A percentile compares a stretch with the other conserved stretches of the same genome.
Evolutionary conservation across 2,797 vertebrate species (phyloP).

Genomic region (Melanotaenia maccullochi): DNA sequence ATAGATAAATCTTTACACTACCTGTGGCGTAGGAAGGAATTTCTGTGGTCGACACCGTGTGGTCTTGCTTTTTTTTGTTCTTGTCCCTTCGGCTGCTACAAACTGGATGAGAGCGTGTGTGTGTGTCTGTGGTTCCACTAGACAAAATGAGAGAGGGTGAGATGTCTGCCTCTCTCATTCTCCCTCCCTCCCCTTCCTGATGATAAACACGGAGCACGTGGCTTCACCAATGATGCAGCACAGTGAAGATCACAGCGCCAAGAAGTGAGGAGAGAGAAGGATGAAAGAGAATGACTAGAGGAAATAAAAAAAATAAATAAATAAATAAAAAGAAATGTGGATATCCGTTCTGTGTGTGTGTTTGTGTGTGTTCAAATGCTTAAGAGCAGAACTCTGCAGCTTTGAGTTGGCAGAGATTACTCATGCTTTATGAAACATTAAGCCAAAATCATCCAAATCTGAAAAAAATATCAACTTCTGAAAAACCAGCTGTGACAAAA

Average conservation of each 20-base stretch:
- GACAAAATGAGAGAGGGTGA: slow-evolving; percentile 55
- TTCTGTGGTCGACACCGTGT: slow-evolving; percentile 36
- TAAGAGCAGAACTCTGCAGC: slow-evolving; percentile 4
- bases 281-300: neutral
- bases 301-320: neutral
- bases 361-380: neutral
- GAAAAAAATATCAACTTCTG: slow-evolving; percentile 7
- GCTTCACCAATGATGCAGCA: slow-evolving; percentile 78
- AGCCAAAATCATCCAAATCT: slow-evolving; percentile 1
- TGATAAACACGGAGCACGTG: slow-evolving; percentile 86
- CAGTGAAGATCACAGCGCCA: slow-evolving; percentile 38
- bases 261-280: slow-evolving; percentile 21
- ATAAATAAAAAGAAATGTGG: neutral
- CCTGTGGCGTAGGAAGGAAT: slow-evolving; percentile 65
- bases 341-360: neutral
- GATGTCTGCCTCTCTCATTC: slow-evolving; percentile 18
- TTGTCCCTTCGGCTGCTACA: slow-evolving; percentile 51
- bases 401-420: slow-evolving; percentile 15
- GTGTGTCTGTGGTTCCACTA: slow-evolving; percentile 49
- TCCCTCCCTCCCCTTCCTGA: slow-evolving; percentile 65
- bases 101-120: slow-evolving; percentile 50
- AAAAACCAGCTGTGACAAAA: slow-evolving; percentile 18
- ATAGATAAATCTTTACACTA: slow-evolving; percentile 54
- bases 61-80: slow-evolving; percentile 13
- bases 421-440: slow-evolving; percentile 24